Base-by-base conservation (phyloP, 2,797 vertebrate species). In the Sebastes oblongus region DNA sequence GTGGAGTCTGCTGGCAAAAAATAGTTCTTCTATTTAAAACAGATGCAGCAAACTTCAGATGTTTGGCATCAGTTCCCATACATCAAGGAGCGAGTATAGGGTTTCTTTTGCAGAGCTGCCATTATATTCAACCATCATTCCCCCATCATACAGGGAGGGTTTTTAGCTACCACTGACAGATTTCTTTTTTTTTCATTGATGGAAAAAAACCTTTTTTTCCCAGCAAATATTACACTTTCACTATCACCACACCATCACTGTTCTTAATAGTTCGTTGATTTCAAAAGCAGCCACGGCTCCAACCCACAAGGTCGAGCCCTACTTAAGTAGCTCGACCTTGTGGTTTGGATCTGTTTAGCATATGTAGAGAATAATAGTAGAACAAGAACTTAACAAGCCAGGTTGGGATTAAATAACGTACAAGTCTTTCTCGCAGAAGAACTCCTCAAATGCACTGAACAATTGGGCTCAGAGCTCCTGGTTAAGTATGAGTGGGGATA, bases 41-140 rank as follows among this genome's bases (percentile, higher is more conserved):
- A 92, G 84, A 91, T 88, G 87, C 46, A 46, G 77, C 36, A 66
- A 66, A 70, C 65, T 75, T 85, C 77, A 81, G 61, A 79, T 75
- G 82, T 77, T 77, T 85, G 82, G 70, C 85, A 84, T 62, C 54
- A 46, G 22, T 12, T 62, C 22, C 39, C 52, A 66, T 67, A 65
- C 65, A 78, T 82, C 80, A 84, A 86, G 82, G 71, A 55, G 52
- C 10, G 18, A 55, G 73, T 66, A 52, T 74, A 72, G 20, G 56
- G 46, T 80, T 86, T 72, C 54, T 75, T 46, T 75, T 67, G 66
- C 78, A 81, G 80, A 66, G 74, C 78, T 58, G 74, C 84, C 76
- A 82, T 80, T 75, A 79, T 62, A 58, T 72, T 70, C 62, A 68
- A 69, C 70, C 67, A 76, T 62, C 73, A 25, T 42, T 67, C 62